These are phyloP conservation scores for Pionites leucogaster DNA, from an alignment of 2,113 vertebrate genomes.

Conservation along the genomic window DNA sequence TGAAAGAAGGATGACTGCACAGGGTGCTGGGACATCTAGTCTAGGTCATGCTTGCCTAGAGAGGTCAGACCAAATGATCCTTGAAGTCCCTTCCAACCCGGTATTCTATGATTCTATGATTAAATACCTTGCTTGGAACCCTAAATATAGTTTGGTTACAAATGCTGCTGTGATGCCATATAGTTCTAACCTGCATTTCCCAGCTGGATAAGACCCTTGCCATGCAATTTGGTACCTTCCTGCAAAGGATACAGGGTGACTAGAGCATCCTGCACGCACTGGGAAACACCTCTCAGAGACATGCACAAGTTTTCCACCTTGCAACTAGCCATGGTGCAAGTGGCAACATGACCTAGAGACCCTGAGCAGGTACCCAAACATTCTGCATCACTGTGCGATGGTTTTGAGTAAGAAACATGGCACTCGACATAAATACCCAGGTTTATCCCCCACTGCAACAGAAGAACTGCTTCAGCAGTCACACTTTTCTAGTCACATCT, in stretches of 20 bases:
- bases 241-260: not conserved
- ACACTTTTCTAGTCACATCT: not conserved
- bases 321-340: not conserved
- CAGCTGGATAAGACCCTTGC: not conserved
- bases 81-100: not conserved
- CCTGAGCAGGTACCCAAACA: not conserved
- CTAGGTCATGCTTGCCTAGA: not conserved
- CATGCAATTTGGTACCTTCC: not conserved
- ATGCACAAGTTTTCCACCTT: not conserved
- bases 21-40: not conserved
- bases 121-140: not conserved
- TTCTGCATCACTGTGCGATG: not conserved
- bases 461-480: not conserved
- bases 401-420: not conserved
- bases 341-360: rapidly evolving
- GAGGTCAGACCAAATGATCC: not conserved
- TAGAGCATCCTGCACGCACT: not conserved
- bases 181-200: not conserved
- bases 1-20: not conserved
- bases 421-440: not conserved
- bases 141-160: not conserved
- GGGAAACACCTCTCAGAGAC: not conserved
- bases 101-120: not conserved
- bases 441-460: rapidly evolving
- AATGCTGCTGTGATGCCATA: not conserved